Evolutionary conservation across 2,888 invertebrate species (phyloP).

Genomic region (Hydropsyche betteni): DNA sequence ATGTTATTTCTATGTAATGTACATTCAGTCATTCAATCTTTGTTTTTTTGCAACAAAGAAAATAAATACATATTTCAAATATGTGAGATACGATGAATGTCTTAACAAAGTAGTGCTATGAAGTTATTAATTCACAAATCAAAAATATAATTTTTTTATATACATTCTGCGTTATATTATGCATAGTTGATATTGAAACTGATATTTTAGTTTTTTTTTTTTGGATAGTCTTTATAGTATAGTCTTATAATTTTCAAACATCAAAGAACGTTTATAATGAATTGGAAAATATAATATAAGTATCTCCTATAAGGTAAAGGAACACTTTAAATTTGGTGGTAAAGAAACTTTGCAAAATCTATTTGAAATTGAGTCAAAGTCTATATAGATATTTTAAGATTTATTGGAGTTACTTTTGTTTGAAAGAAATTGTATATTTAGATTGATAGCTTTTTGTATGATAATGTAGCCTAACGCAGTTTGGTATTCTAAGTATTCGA

Average conservation of each 20-base stretch:
- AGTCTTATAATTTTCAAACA: constrained; percentile 12
- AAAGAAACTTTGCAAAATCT: constrained; percentile 40
- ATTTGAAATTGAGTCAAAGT: background rate
- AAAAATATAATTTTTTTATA: constrained; percentile 1
- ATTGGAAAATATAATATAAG: constrained; percentile 1
- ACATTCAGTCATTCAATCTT: constrained; percentile 52
- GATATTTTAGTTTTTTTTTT: constrained; percentile 4
- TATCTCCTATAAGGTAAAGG: constrained; percentile 42
- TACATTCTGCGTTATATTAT: constrained; percentile 13
- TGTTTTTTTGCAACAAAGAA: constrained; percentile 51
- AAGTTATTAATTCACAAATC: background rate
- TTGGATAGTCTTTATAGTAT: constrained; percentile 17
- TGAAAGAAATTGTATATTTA: constrained; percentile 3
- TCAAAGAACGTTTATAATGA: constrained; percentile 17
- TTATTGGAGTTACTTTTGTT: background rate
- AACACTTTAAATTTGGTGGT: constrained; percentile 52
- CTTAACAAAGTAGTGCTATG: constrained; percentile 9
- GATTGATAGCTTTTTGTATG: too few species aligned
- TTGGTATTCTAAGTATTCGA: too few species aligned
- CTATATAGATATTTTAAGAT: background rate
- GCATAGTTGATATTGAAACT: constrained; percentile 12
- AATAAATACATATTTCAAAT: constrained; percentile 39
- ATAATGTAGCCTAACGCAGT: too few species aligned
- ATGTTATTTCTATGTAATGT: constrained; percentile 52
- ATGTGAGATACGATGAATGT: constrained; percentile 17